These are phyloP conservation scores for Lindbergichthys nudifrons DNA, from an alignment of 2,797 vertebrate species.

Conservation along the genomic window DNA sequence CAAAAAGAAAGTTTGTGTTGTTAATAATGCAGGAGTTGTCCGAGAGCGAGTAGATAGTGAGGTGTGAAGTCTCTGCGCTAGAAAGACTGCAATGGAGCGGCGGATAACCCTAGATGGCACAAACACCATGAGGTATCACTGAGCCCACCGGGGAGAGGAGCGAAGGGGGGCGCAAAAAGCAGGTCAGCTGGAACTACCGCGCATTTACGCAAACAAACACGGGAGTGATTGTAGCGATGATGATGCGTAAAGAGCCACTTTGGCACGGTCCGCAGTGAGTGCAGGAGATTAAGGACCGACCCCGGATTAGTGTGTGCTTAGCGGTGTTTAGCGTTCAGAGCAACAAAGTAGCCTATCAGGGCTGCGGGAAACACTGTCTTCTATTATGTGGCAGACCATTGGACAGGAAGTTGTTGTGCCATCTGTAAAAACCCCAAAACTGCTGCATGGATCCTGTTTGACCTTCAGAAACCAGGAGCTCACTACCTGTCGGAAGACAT, in stretches of 20 bases:
- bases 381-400: neutral
- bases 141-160: constrained; percentile 37
- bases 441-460: constrained; percentile 10
- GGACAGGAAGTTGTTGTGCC: neutral
- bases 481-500: neutral
- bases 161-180: neutral
- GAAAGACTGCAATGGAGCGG: constrained; percentile 60
- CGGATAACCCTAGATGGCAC: constrained; percentile 60
- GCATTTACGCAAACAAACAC: constrained; percentile 34
- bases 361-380: constrained; percentile 9
- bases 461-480: constrained; percentile 37
- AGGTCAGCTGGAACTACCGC: constrained; percentile 26
- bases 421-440: neutral
- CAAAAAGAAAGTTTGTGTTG: constrained; percentile 44
- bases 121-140: constrained; percentile 46
- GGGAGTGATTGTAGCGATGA: constrained; percentile 3
- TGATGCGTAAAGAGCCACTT: constrained; percentile 48
- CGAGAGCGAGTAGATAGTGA: constrained; percentile 22
- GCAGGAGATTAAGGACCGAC: constrained; percentile 72
- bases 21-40: constrained; percentile 9
- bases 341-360: constrained; percentile 68
- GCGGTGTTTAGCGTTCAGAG: constrained; percentile 63
- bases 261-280: constrained; percentile 43
- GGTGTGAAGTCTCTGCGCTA: constrained; percentile 49
- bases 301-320: constrained; percentile 74